phyloP scores from a whole-genome alignment of 2,797 vertebrate species.

The Alcedo quadribrachys region DNA sequence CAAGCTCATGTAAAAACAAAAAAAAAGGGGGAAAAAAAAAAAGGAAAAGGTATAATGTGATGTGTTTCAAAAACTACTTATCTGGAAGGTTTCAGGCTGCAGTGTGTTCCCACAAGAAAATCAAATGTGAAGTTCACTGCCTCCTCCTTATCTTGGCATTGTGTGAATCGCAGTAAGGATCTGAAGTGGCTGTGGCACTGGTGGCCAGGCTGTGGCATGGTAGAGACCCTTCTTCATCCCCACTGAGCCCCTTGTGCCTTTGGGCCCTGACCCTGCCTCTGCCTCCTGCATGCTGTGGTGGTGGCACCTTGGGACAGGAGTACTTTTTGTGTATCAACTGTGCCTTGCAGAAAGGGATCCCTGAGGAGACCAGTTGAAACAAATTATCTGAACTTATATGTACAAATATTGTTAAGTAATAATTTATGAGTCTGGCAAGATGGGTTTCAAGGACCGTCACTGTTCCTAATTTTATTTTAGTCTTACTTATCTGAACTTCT shows the following conservation, averaged over 20 bases:
- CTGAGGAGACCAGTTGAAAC: not conserved
- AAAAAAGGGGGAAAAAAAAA: not conserved
- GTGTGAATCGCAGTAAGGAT: not conserved
- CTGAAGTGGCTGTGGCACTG: not conserved
- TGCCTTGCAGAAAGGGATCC: not conserved
- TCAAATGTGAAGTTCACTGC: not conserved
- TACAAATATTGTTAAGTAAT: not conserved
- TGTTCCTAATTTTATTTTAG: not conserved
- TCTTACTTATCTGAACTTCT: not conserved
- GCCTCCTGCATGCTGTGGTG: not conserved
- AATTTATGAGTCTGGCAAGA: not conserved
- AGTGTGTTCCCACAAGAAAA: not conserved
- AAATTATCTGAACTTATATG: not conserved
- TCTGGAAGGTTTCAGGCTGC: not conserved
- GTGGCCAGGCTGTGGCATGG: not conserved
- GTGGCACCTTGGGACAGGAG: not conserved
- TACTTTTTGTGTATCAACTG: not conserved
- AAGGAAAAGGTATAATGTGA: accelerated
- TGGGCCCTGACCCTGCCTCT: not conserved
- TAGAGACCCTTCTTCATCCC: not conserved
- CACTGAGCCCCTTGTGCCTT: not conserved
- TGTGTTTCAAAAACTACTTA: not conserved
- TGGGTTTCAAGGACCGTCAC: not conserved
- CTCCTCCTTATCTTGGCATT: not conserved
- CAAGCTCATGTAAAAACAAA: not conserved